Evolutionary conservation across 2,888 invertebrate species (phyloP), one percentile per base, ranked within the genome.

Genomic region (Pocota personata): DNA sequence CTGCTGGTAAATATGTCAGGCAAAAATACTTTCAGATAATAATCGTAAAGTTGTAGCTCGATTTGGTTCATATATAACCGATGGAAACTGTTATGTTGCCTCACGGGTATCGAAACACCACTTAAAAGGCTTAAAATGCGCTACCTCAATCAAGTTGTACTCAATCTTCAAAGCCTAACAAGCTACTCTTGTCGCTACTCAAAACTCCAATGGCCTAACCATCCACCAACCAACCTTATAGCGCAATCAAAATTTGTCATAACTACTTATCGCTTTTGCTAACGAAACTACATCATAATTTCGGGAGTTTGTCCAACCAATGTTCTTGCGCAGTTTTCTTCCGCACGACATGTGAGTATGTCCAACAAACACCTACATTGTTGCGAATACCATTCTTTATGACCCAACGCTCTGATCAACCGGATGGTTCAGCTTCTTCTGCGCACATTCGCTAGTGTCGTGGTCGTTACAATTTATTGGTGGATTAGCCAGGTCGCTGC

Each of bases 401-500:
- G 57, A 52, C 80, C 80, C 57, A 50, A 73, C 52, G 50, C 14
- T 32, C 57, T 64, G 75, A 64, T 75, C 75, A 57, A 69, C 66
- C 66, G 66, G 69, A 78, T 78, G 60, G 52, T 37, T 78, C 10
- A 19, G 5, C 69, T 21, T 12, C 55, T 35, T 35, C 60, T 3
- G 30, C 52, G 16, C 55, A 52, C 43, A n/a, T 50, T 10, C 48
- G 46, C 60, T n/a, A 35, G 57, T 62, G 71, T 84, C 69, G 80
- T 84, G 80, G 84, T 80, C 80, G 84, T 80, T 84, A 84, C 84
- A 84, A 84, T 84, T 84, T 84, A 84, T 84, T 84, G 75, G 84
- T 75, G 80, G 80, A 84, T 84, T 84, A 84, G 80, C 84, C 84
- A 62, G 75, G 69, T 84, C 77, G 78, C 43, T 60, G 57, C 7